Evolutionary conservation across 2,888 invertebrate species (phyloP), one percentile per base, ranked within the genome.

Genomic region (Leptopilina drosophilae): DNA sequence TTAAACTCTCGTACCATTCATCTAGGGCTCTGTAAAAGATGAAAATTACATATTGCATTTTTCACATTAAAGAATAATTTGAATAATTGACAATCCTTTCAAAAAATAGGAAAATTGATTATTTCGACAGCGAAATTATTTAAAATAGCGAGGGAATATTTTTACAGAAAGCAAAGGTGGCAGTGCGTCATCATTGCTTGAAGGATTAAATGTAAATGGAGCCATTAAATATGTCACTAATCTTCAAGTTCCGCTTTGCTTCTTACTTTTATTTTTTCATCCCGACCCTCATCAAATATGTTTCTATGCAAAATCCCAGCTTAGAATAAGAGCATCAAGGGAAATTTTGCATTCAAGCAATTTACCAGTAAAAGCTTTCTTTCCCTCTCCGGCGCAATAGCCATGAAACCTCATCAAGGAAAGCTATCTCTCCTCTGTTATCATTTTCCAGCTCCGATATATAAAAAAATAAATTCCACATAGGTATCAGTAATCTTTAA

Each of bases 261-360:
- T 69, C 14, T 26, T 69, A 53, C 14, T 69, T 33, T 14, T 69
- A 53, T 53, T 64, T 26, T 20, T 69, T 69, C 26, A 7, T 69
- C 69, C 7, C 69, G 12, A 26, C 26, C 49, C 53, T 26, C 56
- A 11, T 15, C 56, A 56, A 73, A 73, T 56, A 53, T 73, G 5
- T 56, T 73, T 73, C n/a, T 33, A 73, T 59, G n/a, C 15, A 73
- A 56, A 73, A 59, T 59, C 73, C n/a, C 33, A 73, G 56, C 73
- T 73, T 64, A 33, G 33, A 56, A 56, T 73, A 73, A 59, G 56
- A 73, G 56, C 40, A 73, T 73, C 40, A 33, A 73, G 56, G 56
- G 73, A 40, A 73, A 59, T 73, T 56, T 59, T 73, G 40, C 56
- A 56, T 56, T 73, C n/a, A 73, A 26, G 33, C 33, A 56, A 73